These are phyloP conservation scores for Corythaeola cristata DNA, from an alignment of 2,113 vertebrate species.

Conservation along the genomic window DNA sequence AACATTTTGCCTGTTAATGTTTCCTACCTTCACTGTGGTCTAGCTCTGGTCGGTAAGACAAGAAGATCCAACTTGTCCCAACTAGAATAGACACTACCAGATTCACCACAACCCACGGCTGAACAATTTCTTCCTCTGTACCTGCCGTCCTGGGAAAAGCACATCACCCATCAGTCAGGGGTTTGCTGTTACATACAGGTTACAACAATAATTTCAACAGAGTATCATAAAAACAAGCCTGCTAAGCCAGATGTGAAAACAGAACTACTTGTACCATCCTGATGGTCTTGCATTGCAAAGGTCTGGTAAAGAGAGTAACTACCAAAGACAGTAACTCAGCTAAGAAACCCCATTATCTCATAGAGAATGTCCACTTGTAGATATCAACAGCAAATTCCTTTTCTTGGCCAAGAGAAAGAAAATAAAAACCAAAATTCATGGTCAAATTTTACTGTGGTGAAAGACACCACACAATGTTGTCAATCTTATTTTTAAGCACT, in stretches of 20 bases:
- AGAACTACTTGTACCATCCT: neutral
- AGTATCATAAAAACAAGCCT: neutral
- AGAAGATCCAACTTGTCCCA: slow-evolving; percentile 89
- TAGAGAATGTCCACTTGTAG: neutral
- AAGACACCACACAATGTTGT: neutral
- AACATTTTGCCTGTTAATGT: neutral
- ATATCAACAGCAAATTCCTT: neutral
- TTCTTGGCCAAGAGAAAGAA: neutral
- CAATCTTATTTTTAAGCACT: neutral
- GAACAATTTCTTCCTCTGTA: slow-evolving; percentile 82
- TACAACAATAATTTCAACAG: neutral
- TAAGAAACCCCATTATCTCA: neutral
- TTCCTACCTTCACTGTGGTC: slow-evolving; percentile 89
- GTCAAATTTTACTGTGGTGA: neutral
- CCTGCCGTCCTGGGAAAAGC: slow-evolving; percentile 77
- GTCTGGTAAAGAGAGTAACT: neutral
- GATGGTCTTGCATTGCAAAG: neutral
- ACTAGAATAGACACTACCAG: slow-evolving; percentile 90
- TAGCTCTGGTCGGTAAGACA: slow-evolving; percentile 83
- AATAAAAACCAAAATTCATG: neutral
- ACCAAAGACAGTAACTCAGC: neutral
- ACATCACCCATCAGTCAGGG: neutral
- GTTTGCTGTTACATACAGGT: neutral
- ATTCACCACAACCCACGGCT: slow-evolving; percentile 92
- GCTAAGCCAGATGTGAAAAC: neutral